Conservation (phyloP, 1,140 invertebrate genomes). For the Kradibia gibbosae region DNA sequence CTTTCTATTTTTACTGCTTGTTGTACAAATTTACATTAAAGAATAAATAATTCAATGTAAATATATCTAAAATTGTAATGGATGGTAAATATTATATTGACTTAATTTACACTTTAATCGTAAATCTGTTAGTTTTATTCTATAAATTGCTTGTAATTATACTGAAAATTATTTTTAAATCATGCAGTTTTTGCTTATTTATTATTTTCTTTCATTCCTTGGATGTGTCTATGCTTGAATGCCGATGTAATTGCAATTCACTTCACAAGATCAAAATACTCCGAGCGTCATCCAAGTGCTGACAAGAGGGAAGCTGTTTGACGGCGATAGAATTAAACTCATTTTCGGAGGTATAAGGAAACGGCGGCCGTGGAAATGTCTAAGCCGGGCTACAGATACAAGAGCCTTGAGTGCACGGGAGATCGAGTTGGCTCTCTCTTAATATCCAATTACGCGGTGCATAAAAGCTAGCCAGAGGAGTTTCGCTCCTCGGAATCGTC, state of each 20-base stretch:
- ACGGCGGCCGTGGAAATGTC: not conserved
- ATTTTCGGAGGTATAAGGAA: constrained; percentile 1
- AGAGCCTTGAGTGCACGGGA: not conserved
- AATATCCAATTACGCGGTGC: constrained; percentile 40
- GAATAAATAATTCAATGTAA: not conserved
- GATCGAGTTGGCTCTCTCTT: constrained; percentile 21
- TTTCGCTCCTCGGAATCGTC: not conserved
- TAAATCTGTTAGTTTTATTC: not conserved
- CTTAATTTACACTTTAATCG: not conserved
- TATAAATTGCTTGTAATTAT: constrained; percentile 32
- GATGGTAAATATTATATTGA: not conserved
- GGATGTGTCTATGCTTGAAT: not conserved
- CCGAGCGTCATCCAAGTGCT: not conserved
- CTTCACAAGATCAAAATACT: not conserved
- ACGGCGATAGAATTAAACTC: constrained; percentile 34
- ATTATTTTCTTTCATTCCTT: not conserved
- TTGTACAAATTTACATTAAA: too few relatives aligned
- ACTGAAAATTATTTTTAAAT: not conserved
- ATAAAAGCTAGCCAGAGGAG: not conserved
- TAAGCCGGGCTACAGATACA: constrained; percentile 11
- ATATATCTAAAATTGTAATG: not conserved
- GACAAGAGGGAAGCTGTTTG: not conserved
- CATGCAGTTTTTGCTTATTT: not conserved
- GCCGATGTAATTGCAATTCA: constrained; percentile 37
- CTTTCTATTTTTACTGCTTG: not conserved